Conservation (phyloP, 2,888 invertebrate species). For the Zygogramma bicolorata region DNA sequence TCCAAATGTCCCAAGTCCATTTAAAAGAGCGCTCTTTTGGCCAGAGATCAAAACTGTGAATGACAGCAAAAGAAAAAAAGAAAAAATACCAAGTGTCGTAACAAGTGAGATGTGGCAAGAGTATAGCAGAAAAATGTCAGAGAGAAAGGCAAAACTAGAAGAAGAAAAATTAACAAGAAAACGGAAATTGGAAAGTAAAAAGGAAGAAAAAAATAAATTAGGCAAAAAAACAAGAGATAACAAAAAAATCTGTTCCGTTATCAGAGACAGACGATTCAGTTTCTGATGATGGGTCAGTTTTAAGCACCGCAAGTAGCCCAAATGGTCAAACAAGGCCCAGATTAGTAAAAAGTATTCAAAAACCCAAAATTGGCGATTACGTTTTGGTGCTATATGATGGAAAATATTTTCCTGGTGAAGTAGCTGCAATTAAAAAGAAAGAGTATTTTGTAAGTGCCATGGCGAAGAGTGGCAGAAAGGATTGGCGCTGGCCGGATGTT, state of each 20-base stretch:
- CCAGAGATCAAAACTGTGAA: neutral
- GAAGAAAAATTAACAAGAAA: constrained; percentile 14
- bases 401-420: neutral
- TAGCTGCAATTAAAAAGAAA: neutral
- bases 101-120: constrained; percentile 12
- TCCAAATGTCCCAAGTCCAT: neutral
- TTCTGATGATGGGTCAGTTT: constrained; percentile 11
- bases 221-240: constrained; percentile 5
- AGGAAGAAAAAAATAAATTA: neutral
- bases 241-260: constrained; percentile 8
- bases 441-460: constrained; percentile 4
- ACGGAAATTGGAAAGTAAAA: neutral
- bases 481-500: too few relatives aligned
- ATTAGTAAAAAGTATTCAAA: neutral
- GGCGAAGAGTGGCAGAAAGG: neutral
- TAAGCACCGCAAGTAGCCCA: constrained; percentile 11
- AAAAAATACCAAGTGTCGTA: constrained; percentile 11
- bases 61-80: neutral
- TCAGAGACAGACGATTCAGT: neutral
- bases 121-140: neutral
- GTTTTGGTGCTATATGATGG: neutral
- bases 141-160: constrained; percentile 3
- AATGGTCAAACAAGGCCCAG: constrained; percentile 7
- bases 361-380: neutral
- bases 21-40: neutral